Evolutionary conservation across 2,113 vertebrate genomes (phyloP).

Genomic region (Raja brachyura): DNA sequence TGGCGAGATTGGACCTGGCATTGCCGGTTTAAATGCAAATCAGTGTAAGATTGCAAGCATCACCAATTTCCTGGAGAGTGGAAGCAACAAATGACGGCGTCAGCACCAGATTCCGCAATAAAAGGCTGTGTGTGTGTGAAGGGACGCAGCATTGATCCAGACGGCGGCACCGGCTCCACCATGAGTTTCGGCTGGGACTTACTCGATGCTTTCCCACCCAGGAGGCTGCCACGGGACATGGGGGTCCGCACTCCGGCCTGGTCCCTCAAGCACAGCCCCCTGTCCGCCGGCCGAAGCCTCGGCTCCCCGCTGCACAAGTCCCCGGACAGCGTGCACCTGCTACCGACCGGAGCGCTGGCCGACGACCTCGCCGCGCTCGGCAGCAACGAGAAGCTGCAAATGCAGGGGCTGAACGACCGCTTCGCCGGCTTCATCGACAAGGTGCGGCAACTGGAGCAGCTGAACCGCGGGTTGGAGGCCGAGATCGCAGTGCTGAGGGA

Average conservation of each 20-base stretch:
- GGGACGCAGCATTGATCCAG: neutral
- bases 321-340: conserved; percentile 75
- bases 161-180: neutral
- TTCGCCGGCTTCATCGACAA: conserved; percentile 44
- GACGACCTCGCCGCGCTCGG: conserved; percentile 78
- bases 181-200: conserved; percentile 11
- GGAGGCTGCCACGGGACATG: neutral
- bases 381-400: conserved; percentile 56
- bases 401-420: conserved; percentile 46
- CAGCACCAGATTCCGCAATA: neutral
- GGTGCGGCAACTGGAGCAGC: conserved; percentile 42
- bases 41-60: no score
- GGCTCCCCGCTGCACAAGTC: conserved; percentile 16
- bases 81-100: neutral
- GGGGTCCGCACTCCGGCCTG: neutral
- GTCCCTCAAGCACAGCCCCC: neutral
- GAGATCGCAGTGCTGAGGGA: conserved; percentile 42
- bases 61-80: neutral
- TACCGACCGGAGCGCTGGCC: conserved; percentile 79
- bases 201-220: neutral
- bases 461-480: conserved; percentile 41
- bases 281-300: neutral
- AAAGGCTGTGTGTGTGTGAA: neutral
- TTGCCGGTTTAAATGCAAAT: conserved; percentile 33
- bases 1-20: neutral